phyloP scores from a whole-genome alignment of 2,113 vertebrate species.

The Cervus canadensis region DNA sequence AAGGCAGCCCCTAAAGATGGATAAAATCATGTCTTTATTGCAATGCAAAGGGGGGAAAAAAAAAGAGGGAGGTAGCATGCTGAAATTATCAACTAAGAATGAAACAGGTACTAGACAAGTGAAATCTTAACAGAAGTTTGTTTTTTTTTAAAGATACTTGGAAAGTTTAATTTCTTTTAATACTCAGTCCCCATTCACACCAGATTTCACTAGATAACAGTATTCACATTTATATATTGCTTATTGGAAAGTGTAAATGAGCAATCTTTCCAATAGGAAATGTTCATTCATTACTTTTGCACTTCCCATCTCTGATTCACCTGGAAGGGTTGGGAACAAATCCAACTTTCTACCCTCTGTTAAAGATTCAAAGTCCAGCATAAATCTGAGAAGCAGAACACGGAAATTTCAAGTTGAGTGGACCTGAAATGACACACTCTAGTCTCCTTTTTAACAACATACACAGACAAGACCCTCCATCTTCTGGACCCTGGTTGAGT shows the following conservation, averaged over 20 bases:
- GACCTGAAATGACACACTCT: background rate
- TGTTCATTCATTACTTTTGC: conserved; percentile 31
- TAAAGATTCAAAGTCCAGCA: conserved; percentile 26
- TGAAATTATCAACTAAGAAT: background rate
- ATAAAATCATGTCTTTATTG: background rate
- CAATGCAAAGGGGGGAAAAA: rapidly evolving
- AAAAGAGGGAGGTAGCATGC: background rate
- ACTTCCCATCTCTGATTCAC: conserved; percentile 29
- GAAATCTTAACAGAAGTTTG: conserved; percentile 16
- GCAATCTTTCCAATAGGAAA: conserved; percentile 41
- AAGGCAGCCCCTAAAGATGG: background rate
- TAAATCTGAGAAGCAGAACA: background rate
- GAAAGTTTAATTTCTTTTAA: conserved; percentile 4
- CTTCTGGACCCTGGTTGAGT: background rate
- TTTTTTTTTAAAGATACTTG: background rate
- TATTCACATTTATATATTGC: background rate
- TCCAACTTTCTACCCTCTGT: conserved; percentile 39
- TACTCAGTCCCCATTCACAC: background rate
- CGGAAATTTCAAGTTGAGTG: background rate
- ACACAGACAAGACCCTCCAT: background rate
- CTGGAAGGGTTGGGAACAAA: conserved; percentile 49
- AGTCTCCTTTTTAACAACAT: background rate
- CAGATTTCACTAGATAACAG: conserved; percentile 33
- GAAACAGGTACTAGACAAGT: background rate
- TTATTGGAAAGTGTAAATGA: conserved; percentile 18